Conservation (phyloP, 2,113 vertebrate species). For the Puffinus mauretanicus region DNA sequence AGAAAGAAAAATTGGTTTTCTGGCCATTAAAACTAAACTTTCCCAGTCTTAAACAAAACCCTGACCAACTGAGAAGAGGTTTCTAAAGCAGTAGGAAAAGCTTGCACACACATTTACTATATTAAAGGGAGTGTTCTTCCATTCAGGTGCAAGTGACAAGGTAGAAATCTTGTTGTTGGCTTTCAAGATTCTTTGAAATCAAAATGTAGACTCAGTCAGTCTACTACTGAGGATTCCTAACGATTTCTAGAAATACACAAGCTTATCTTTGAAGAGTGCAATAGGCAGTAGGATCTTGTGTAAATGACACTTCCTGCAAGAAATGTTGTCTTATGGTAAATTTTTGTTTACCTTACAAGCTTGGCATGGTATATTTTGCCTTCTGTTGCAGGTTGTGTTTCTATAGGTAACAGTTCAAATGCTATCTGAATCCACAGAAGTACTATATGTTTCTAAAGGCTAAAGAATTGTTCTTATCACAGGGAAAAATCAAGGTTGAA, state of each 20-base stretch:
- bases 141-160: not conserved
- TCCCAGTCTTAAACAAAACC: not conserved
- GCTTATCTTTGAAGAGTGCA: not conserved
- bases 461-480: not conserved
- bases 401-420: not conserved
- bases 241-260: not conserved
- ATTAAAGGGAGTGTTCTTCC: not conserved
- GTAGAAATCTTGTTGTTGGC: not conserved
- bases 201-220: not conserved
- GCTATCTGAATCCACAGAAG: not conserved
- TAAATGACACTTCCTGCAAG: not conserved
- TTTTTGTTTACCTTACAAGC: not conserved
- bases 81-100: not conserved
- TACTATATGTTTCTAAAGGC: not conserved
- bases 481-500: not conserved
- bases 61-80: not conserved
- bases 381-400: not conserved
- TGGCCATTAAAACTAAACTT: not conserved
- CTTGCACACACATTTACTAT: rapidly evolving
- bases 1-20: not conserved
- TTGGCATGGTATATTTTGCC: not conserved
- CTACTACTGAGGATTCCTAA: not conserved
- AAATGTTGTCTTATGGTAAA: not conserved
- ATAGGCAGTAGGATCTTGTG: not conserved
- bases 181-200: not conserved